Evolutionary conservation across 2,113 vertebrate genomes (phyloP), one percentile per base, ranked within the genome.

Genomic region (Chaenogobius annularis): DNA sequence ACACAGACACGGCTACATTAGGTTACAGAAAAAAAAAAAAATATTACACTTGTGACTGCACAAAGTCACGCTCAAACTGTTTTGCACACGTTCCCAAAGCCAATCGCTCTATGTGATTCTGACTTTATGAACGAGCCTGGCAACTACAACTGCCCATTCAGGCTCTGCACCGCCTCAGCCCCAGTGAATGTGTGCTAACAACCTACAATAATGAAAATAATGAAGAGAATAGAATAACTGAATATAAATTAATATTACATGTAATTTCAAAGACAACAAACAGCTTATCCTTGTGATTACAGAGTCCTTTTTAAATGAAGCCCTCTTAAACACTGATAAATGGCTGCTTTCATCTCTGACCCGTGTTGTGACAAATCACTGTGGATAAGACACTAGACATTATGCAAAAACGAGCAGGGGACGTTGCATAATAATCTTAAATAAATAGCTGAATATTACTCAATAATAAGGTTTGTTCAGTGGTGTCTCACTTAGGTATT

Each of bases 261-360:
- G 55, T 58, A 11, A 67, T 59, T 47, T 56, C 11, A 61, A 61
- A 61, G 11, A 35, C 58, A 61, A 61, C 26, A 61, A 61, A 31
- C 13, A 17, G 58, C 58, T 31, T 35, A 20, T 40, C 40, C 19
- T 63, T 40, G 35, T 40, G 35, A 40, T 40, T n/a, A 43, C 61
- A 63, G 17, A 43, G 14, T n/a, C 19, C 17, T 8, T 43, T 61
- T 35, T 35, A 31, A 61, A 35, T 17, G 26, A 35, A 61, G 58
- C 58, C 58, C 26, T 3, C 61, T 63, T 63, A 63, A 35, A 40
- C 35, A 1, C 35, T n/a, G 35, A 63, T 63, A 63, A 63, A 63
- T 40, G 17, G 31, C 31, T 43, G 31, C 35, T 20, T 37, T 63
- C 35, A 40, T 61, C 58, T 61, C 58, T 61, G 61, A n/a, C 35